Evolutionary conservation across 1,140 invertebrate genomes (phyloP), one percentile per base, ranked within the genome.

Genomic region (Brachionus plicatilis): DNA sequence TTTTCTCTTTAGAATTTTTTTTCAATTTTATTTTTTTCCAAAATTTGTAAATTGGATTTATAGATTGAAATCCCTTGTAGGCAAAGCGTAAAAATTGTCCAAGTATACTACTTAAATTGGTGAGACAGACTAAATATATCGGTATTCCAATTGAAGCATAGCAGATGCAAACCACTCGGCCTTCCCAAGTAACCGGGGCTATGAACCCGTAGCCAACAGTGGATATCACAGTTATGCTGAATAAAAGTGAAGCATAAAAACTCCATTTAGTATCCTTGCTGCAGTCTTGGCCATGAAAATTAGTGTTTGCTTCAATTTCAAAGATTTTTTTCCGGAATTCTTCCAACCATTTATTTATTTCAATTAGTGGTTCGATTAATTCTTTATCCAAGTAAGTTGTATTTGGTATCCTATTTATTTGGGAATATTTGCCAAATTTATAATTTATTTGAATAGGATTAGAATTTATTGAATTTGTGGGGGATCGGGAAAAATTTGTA

Each of bases 161-260:
- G 37, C 70, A 78, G 60, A 85, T 85, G 24, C 83, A 85, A 17
- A 85, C 53, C n/a, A 85, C 56, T 79, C 84, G 45, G 43, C 85
- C 84, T 56, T 76, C 60, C 56, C 75, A 76, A 20, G 85, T 85
- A 29, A 80, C 24, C 20, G 85, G 85, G 37, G 84, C 43, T 45
- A 85, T 83, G 43, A 47, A 29, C 53, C 33, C 92, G 93, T 93
- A 91, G 95, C 95, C 95, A 85, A 97, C 97, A 0, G 95, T 97
- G 0, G 95, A 97, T 87, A 97, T 97, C 84, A 97, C 95, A 11
- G 96, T 97, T 24, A 98, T 92, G 0, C 95, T 96, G 89, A 97
- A 98, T 0, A 97, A 92, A 92, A 86, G 93, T 92, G 47, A 94
- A 93, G 87, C 95, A 90, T 17, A 50, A 47, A 84, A 84, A 56